These are phyloP conservation scores for Arnoldichthys spilopterus DNA, from an alignment of 2,797 vertebrate genomes.

Conservation along the genomic window DNA sequence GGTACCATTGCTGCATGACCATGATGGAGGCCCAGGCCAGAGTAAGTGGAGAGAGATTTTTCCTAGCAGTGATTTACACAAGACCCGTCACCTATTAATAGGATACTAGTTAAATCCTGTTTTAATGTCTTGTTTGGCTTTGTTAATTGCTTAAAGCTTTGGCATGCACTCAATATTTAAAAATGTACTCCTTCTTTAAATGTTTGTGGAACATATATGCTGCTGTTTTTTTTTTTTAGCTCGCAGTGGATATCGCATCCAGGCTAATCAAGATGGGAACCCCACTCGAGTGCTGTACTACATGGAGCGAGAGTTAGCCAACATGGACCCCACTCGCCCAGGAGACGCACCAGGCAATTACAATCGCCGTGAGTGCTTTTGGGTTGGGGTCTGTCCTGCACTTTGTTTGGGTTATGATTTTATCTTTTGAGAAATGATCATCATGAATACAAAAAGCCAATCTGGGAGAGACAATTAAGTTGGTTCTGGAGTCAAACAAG, in stretches of 20 bases:
- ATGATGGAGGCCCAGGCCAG: conserved; percentile 70
- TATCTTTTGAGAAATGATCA: background rate
- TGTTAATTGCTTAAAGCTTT: background rate
- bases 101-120: too few relatives aligned
- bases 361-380: conserved; percentile 80
- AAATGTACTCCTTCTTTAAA: background rate
- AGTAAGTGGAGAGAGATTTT: conserved; percentile 73
- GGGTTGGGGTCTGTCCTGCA: conserved; percentile 12
- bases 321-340: conserved; percentile 85
- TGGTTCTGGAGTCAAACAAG: background rate
- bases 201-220: background rate
- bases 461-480: conserved; percentile 1
- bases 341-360: conserved; percentile 70
- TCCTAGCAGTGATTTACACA: background rate
- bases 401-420: background rate
- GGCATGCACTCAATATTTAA: background rate
- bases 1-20: conserved; percentile 84
- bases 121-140: background rate
- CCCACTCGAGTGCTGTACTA: conserved; percentile 91
- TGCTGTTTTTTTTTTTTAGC: conserved; percentile 60
- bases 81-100: background rate
- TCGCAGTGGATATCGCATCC: conserved; percentile 90
- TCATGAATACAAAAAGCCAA: background rate
- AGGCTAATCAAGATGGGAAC: conserved; percentile 88
- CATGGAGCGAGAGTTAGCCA: conserved; percentile 90